Evolutionary conservation across 2,113 vertebrate species (phyloP), one percentile per base, ranked within the genome.

Genomic region (Elgaria multicarinata): DNA sequence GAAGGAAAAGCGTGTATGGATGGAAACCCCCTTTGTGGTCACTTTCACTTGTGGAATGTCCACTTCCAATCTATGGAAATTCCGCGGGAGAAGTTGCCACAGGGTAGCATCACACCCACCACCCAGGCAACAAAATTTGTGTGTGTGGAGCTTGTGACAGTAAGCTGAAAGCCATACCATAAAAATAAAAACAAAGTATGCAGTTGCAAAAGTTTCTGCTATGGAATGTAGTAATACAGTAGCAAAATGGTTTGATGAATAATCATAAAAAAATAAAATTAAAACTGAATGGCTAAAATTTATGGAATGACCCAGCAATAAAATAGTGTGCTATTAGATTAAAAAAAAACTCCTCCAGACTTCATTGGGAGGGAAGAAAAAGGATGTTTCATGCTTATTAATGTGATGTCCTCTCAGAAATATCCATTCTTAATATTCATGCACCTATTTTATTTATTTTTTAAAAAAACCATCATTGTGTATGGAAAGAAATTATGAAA

Each of bases 191-290:
- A 90, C 91, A 66, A 91, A 92, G 22, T 91, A 46, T 20, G 89
- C 76, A 72, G 24, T 89, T 84, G 84, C 5, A 91, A 55, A 92
- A 80, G 36, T 0, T 69, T 90, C 82, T 92, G 72, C 77, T 4
- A 50, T 79, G 82, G 44, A 83, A 90, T 83, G 33, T 94, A 91
- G 88, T 86, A 93, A 92, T 90, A 97, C 98, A 98, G 98, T 97
- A 99, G 98, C 98, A 99, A 98, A 98, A 98, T 96, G 98, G 98
- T 98, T 97, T 93, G 96, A 93, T 95, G 96, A 69, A 94, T 42
- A 88, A 94, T 84, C 85, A 95, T 36, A 39, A 75, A 55, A 53
- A 78, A 86, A 83, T n/a, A n/a, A n/a, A 66, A 39, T 66, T 46
- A n/a, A n/a, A 79, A 71, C 13, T 97, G 94, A 97, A 97, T 96